Evolutionary conservation across 2,797 vertebrate species (phyloP).

Genomic region (Callimico goeldii): DNA sequence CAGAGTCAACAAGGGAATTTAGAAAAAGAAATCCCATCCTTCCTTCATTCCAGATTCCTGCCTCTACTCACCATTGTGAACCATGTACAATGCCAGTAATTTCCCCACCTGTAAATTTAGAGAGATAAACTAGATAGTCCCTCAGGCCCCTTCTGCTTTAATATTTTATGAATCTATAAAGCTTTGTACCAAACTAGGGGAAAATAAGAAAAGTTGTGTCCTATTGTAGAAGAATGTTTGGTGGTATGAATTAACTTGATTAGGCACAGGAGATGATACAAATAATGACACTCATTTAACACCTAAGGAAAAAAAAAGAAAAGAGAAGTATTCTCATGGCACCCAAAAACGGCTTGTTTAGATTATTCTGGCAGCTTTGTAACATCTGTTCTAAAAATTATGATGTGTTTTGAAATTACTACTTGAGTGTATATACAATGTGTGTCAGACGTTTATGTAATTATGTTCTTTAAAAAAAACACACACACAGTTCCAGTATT

Average conservation of each 20-base stretch:
- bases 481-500: neutral
- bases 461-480: constrained; percentile 2
- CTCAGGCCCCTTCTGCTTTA: neutral
- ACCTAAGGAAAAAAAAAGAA: neutral
- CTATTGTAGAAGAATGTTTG: constrained; percentile 30
- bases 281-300: constrained; percentile 51
- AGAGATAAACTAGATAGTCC: neutral
- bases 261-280: constrained; percentile 48
- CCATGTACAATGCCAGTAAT: neutral
- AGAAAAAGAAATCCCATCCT: neutral
- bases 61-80: neutral
- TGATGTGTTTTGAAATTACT: constrained; percentile 58
- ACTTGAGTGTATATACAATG: neutral
- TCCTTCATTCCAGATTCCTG: neutral
- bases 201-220: constrained; percentile 13
- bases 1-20: neutral
- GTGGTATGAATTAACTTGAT: constrained; percentile 42
- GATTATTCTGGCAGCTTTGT: neutral
- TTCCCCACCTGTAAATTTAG: constrained; percentile 33
- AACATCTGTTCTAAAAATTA: constrained; percentile 54
- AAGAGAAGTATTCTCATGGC: constrained; percentile 18
- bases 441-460: constrained; percentile 28
- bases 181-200: neutral
- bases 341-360: constrained; percentile 9
- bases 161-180: neutral